Evolutionary conservation across 2,797 vertebrate genomes (phyloP).

Genomic region (Peromyscus eremicus): DNA sequence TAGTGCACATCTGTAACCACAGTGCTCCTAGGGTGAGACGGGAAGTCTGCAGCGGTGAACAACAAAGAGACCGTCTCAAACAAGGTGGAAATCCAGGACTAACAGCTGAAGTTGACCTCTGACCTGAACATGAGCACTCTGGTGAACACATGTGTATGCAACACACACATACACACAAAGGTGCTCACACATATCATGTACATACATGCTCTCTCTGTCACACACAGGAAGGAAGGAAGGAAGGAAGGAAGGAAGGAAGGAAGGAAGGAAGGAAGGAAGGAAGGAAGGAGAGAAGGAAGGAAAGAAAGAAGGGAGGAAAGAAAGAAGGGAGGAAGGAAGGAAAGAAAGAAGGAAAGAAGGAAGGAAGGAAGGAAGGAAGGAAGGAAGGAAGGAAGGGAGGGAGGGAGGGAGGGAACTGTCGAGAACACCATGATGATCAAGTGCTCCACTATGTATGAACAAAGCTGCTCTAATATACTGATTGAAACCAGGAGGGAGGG

Average conservation of each 20-base stretch:
- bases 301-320: accelerated
- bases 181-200: background rate
- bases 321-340: background rate
- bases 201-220: background rate
- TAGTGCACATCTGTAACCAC: background rate
- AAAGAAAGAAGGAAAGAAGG: background rate
- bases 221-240: background rate
- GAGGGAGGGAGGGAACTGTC: background rate
- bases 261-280: too few relatives aligned
- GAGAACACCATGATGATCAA: background rate
- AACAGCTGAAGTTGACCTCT: background rate
- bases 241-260: background rate
- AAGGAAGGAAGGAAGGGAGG: too few relatives aligned
- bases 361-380: background rate
- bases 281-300: background rate
- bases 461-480: background rate
- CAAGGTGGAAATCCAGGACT: background rate
- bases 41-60: background rate
- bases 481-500: background rate
- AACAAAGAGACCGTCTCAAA: background rate
- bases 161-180: background rate
- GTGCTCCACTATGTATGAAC: background rate
- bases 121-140: background rate
- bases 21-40: background rate
- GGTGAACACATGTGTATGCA: background rate